Evolutionary conservation across 2,113 vertebrate genomes (phyloP).

Genomic region (Acanthisitta chloris): DNA sequence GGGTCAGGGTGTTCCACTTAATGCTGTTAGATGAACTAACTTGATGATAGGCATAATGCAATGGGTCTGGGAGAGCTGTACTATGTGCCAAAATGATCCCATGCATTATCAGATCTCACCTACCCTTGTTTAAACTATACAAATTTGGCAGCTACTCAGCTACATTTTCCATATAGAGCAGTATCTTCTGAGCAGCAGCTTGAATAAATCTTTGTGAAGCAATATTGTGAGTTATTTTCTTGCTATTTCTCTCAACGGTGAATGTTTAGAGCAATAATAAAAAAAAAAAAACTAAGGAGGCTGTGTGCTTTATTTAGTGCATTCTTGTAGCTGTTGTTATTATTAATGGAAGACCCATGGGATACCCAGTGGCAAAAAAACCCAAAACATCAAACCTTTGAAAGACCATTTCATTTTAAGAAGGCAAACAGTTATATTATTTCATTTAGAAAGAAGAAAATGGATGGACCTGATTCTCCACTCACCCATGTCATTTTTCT

Average conservation of each 20-base stretch:
- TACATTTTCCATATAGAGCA: conserved; percentile 48
- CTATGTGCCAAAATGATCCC: conserved; percentile 19
- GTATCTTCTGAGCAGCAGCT: conserved; percentile 12
- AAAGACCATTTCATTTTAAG: conserved; percentile 6
- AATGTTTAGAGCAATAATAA: background rate
- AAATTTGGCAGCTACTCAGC: conserved; percentile 43
- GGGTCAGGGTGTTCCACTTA: conserved; percentile 54
- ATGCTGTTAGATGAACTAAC: conserved; percentile 51
- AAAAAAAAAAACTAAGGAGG: background rate
- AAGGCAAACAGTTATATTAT: conserved; percentile 27
- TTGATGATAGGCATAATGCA: conserved; percentile 54
- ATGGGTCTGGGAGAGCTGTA: background rate
- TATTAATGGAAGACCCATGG: background rate
- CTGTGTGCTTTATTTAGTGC: background rate
- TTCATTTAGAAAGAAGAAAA: background rate
- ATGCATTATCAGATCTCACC: conserved; percentile 61
- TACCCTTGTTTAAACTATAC: conserved; percentile 58
- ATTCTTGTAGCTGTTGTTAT: background rate
- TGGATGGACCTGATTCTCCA: background rate
- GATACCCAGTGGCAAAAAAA: background rate
- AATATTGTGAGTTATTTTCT: conserved; percentile 31
- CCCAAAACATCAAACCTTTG: background rate
- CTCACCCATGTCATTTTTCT: conserved; percentile 20
- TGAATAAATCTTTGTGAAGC: conserved; percentile 7
- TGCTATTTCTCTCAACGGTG: background rate